Evolutionary conservation across 2,888 invertebrate species (phyloP).

Genomic region (Elegia similella): DNA sequence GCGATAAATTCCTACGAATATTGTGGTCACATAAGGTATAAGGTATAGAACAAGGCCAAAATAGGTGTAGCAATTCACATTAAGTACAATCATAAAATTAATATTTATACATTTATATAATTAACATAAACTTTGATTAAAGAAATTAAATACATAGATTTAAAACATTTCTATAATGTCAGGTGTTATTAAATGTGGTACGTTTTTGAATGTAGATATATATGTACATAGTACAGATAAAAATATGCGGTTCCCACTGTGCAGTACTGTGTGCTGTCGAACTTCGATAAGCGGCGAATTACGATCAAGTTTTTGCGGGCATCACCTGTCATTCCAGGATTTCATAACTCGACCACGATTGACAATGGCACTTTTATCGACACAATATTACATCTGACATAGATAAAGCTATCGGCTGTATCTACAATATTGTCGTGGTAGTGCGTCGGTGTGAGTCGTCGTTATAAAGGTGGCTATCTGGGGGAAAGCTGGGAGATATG

Average conservation of each 20-base stretch:
- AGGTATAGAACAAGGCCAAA: too few species aligned
- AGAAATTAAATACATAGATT: too few species aligned
- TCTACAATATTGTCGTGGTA: constrained; percentile 54
- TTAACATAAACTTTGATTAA: too few species aligned
- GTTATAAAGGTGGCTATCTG: constrained; percentile 75
- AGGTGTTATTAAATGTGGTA: too few species aligned
- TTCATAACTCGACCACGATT: constrained; percentile 42
- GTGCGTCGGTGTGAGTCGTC: constrained; percentile 42
- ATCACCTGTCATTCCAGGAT: constrained; percentile 58
- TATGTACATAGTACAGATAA: too few species aligned
- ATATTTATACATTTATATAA: too few species aligned
- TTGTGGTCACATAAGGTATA: too few species aligned
- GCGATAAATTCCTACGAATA: too few species aligned
- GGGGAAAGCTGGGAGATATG: constrained; percentile 79
- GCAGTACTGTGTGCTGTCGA: neutral
- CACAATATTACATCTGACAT: constrained; percentile 54
- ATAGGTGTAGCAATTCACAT: too few species aligned
- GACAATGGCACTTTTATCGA: constrained; percentile 43
- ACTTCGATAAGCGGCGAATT: constrained; percentile 11
- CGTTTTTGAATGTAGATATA: too few species aligned
- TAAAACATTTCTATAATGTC: too few species aligned
- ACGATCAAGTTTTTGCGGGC: constrained; percentile 29
- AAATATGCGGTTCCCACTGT: neutral
- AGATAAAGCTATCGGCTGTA: constrained; percentile 58
- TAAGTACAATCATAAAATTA: too few species aligned